phyloP scores from a whole-genome alignment of 2,113 vertebrate species.

The Neodontobutis hainanensis region DNA sequence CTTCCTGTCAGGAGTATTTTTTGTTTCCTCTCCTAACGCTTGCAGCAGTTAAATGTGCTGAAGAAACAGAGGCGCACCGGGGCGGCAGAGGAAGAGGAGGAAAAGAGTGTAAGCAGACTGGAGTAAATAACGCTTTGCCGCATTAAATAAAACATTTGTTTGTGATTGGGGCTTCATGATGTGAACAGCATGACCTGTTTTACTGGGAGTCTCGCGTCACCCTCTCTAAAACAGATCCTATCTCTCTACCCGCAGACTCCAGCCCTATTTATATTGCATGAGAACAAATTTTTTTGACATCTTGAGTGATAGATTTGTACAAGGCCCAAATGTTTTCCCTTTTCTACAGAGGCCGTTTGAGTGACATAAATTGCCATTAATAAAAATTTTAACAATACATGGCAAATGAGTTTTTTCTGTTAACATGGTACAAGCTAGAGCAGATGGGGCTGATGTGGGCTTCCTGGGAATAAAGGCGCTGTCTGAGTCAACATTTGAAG shows the following conservation, averaged over 20 bases:
- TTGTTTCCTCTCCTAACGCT: slow-evolving; percentile 69
- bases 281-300: slow-evolving; percentile 94
- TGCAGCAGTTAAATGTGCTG: slow-evolving; percentile 71
- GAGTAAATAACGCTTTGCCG: slow-evolving; percentile 80
- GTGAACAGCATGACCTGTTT: slow-evolving; percentile 82
- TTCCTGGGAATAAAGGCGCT: slow-evolving; percentile 77
- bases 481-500: slow-evolving; percentile 65
- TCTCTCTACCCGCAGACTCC: slow-evolving; percentile 79
- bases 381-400: slow-evolving; percentile 91
- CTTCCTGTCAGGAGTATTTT: slow-evolving; percentile 77
- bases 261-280: slow-evolving; percentile 89
- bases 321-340: slow-evolving; percentile 82
- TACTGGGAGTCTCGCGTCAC: slow-evolving; percentile 75
- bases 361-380: slow-evolving; percentile 92
- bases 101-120: slow-evolving; percentile 60
- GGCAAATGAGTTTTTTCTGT: slow-evolving; percentile 90
- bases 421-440: slow-evolving; percentile 81
- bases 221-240: slow-evolving; percentile 83
- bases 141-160: slow-evolving; percentile 84
- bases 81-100: slow-evolving; percentile 61
- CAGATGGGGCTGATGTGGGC: slow-evolving; percentile 78
- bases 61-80: slow-evolving; percentile 52
- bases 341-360: slow-evolving; percentile 80
- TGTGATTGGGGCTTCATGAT: slow-evolving; percentile 79
- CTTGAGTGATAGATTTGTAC: slow-evolving; percentile 90